phyloP scores from a whole-genome alignment of 2,888 invertebrate genomes.

The Trissolcus japonicus region DNA sequence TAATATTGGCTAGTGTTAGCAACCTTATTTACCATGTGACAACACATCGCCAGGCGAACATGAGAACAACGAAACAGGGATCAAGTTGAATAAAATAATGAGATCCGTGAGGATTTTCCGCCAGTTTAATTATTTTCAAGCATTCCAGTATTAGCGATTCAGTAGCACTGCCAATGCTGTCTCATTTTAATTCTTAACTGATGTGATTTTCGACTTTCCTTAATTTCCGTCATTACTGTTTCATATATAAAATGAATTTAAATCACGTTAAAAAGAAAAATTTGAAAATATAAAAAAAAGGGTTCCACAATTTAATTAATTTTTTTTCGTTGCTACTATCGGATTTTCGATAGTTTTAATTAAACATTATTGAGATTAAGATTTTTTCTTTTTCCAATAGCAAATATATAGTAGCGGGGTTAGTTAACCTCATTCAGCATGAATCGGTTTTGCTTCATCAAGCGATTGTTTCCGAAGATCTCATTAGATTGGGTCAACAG shows the following conservation, averaged over 20 bases:
- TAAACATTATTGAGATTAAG: no score
- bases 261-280: no score
- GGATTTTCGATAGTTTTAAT: no score
- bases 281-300: no score
- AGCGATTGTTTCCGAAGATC: constrained; percentile 41
- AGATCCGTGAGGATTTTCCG: constrained; percentile 18
- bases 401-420: neutral
- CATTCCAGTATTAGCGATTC: neutral
- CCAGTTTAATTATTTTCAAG: constrained; percentile 24
- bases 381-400: no score
- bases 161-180: no score
- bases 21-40: constrained; percentile 63
- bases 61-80: constrained; percentile 29
- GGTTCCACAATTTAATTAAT: no score
- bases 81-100: constrained; percentile 40
- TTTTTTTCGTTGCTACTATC: no score
- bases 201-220: no score
- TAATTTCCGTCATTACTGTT: no score
- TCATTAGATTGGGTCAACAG: constrained; percentile 42
- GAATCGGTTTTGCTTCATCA: constrained; percentile 20
- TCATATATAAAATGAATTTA: no score
- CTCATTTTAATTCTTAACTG: no score
- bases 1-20: constrained; percentile 65
- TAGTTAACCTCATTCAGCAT: constrained; percentile 14
- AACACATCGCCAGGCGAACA: constrained; percentile 28